A percentile compares a stretch with the other conserved stretches of the same genome.
Conservation (phyloP, 2,888 invertebrate genomes). For the Glyphotaelius pellucidus region DNA sequence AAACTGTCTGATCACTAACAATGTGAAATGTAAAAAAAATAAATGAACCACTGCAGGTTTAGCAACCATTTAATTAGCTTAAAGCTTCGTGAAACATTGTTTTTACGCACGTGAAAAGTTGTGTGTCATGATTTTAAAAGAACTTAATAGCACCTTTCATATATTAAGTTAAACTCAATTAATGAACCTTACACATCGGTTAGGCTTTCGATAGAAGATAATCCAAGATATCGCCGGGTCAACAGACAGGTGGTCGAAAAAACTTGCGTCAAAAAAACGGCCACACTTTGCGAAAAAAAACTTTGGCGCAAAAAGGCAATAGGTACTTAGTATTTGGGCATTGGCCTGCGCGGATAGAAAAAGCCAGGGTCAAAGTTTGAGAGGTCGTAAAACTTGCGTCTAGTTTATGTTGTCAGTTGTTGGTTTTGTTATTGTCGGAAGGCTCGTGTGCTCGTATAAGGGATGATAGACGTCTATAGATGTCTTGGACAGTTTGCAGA, state of each 20-base stretch:
- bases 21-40: not conserved
- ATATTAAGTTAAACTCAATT: not conserved
- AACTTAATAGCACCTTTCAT: not conserved
- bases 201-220: not conserved
- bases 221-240: not conserved
- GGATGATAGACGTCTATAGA: not conserved
- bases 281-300: slow-evolving; percentile 36
- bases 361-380: slow-evolving; percentile 59
- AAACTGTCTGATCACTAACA: not conserved
- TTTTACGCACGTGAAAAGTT: not conserved
- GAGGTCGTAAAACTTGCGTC: slow-evolving; percentile 48
- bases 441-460: not conserved
- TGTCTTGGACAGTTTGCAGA: not conserved
- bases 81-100: not conserved
- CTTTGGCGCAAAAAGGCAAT: slow-evolving; percentile 31
- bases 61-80: not conserved
- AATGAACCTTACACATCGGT: slow-evolving; percentile 3
- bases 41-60: not conserved
- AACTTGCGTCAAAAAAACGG: slow-evolving; percentile 8
- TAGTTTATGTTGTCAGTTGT: slow-evolving; percentile 41
- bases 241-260: slow-evolving; percentile 35
- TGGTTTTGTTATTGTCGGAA: slow-evolving; percentile 6
- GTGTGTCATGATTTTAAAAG: not conserved
- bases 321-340: slow-evolving; percentile 44
- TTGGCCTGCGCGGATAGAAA: slow-evolving; percentile 59